Percentiles rank a stretch among this genome's conserved stretches.
These are phyloP conservation scores for Leptonema lineaticorne DNA, from an alignment of 1,140 invertebrate species.

Conservation along the genomic window DNA sequence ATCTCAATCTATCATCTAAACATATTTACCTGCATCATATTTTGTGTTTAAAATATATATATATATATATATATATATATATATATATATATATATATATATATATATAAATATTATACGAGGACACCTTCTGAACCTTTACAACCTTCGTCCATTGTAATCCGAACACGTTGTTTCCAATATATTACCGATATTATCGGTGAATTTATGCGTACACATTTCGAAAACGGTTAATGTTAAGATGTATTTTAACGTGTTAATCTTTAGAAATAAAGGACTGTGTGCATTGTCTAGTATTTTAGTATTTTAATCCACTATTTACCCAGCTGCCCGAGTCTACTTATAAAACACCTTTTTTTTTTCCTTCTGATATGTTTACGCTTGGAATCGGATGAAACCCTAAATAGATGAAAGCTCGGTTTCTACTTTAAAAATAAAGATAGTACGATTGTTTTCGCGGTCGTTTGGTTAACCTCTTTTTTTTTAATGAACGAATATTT, in stretches of 20 bases:
- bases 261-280: not conserved
- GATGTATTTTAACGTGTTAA: not conserved
- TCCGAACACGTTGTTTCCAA: too few species aligned
- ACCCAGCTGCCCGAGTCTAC: not conserved
- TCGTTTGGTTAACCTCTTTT: not conserved
- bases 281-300: not conserved
- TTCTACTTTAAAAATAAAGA: conserved; percentile 8
- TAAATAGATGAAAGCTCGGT: conserved; percentile 9
- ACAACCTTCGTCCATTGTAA: too few species aligned
- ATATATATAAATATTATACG: not conserved
- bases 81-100: not conserved
- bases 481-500: not conserved
- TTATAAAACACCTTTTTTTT: not conserved
- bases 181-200: too few species aligned
- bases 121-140: too few species aligned
- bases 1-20: conserved; percentile 13
- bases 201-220: too few species aligned
- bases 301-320: conserved; percentile 5
- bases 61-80: not conserved
- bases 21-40: not conserved
- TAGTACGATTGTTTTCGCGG: conserved; percentile 17
- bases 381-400: conserved; percentile 3
- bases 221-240: not conserved
- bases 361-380: too few species aligned
- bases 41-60: not conserved